Percentiles rank a stretch among this genome's conserved stretches.
Conservation (phyloP, 2,888 invertebrate species). For the Galeopsomyia nigrocyanea region DNA sequence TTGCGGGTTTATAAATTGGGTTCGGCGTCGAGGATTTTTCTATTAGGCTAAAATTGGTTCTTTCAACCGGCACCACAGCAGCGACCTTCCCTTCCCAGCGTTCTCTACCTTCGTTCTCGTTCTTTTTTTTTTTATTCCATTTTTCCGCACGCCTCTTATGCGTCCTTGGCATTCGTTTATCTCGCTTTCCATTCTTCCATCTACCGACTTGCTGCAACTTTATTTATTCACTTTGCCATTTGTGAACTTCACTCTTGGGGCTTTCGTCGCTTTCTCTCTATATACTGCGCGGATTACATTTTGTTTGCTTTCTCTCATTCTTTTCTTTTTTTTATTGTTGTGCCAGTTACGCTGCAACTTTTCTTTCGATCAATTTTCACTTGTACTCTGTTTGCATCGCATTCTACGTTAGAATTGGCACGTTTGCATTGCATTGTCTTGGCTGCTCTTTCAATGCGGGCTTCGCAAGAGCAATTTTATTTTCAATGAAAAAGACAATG, state of each 20-base stretch:
- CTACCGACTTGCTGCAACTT: conserved; percentile 14
- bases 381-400: conserved; percentile 6
- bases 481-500: too few species aligned
- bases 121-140: conserved; percentile 48
- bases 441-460: not conserved
- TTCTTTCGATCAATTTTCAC: conserved; percentile 49
- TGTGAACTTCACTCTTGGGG: conserved; percentile 45
- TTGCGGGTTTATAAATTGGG: conserved; percentile 69
- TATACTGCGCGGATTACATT: conserved; percentile 20
- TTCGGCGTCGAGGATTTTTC: conserved; percentile 69
- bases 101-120: conserved; percentile 21
- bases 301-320: conserved; percentile 34
- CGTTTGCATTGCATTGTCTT: conserved; percentile 10
- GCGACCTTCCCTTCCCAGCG: conserved; percentile 49
- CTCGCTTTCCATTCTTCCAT: conserved; percentile 45
- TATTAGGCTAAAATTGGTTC: conserved; percentile 70
- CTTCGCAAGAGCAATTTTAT: not conserved
- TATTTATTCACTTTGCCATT: conserved; percentile 27
- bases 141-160: conserved; percentile 38
- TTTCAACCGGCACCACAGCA: conserved; percentile 68
- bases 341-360: conserved; percentile 21
- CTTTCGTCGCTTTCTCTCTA: conserved; percentile 36
- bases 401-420: not conserved
- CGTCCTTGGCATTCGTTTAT: conserved; percentile 48
- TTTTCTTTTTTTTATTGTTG: conserved; percentile 7